Percentiles rank a stretch among this genome's conserved stretches.
phyloP scores from a whole-genome alignment of 2,888 invertebrate species.

The Macrosiphum euphorbiae region DNA sequence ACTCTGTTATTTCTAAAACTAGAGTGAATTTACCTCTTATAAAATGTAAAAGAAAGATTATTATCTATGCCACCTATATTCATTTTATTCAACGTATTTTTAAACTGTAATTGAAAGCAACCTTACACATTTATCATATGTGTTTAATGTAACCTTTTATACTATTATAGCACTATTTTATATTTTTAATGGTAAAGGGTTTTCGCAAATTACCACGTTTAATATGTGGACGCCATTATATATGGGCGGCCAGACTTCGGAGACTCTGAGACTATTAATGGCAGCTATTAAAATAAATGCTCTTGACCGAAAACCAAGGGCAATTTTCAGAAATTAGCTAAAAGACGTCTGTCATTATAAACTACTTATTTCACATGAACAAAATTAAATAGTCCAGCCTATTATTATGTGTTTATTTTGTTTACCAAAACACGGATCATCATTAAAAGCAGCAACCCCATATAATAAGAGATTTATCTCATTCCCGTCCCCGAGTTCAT shows the following conservation, averaged over 20 bases:
- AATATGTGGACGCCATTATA: neutral
- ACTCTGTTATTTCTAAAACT: too few species aligned
- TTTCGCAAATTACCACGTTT: conserved; percentile 44
- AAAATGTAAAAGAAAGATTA: too few species aligned
- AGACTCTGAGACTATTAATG: neutral
- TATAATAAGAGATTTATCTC: conserved; percentile 11
- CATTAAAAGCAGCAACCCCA: neutral
- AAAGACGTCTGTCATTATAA: conserved; percentile 35
- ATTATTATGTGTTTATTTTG: conserved; percentile 43
- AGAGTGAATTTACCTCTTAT: too few species aligned
- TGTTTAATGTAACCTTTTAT: neutral
- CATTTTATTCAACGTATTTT: neutral
- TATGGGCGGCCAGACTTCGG: neutral
- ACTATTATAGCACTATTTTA: neutral
- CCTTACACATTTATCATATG: neutral
- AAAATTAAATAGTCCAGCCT: neutral
- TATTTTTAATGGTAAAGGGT: conserved; percentile 28
- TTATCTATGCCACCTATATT: neutral
- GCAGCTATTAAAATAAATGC: conserved; percentile 44
- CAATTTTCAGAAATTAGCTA: conserved; percentile 23
- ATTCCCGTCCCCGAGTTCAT: neutral
- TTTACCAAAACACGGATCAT: neutral
- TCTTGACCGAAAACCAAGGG: neutral
- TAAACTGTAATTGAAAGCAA: neutral
- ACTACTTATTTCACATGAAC: conserved; percentile 38